These are phyloP conservation scores for Thyatira batis DNA, from an alignment of 2,888 invertebrate genomes.

Conservation along the genomic window DNA sequence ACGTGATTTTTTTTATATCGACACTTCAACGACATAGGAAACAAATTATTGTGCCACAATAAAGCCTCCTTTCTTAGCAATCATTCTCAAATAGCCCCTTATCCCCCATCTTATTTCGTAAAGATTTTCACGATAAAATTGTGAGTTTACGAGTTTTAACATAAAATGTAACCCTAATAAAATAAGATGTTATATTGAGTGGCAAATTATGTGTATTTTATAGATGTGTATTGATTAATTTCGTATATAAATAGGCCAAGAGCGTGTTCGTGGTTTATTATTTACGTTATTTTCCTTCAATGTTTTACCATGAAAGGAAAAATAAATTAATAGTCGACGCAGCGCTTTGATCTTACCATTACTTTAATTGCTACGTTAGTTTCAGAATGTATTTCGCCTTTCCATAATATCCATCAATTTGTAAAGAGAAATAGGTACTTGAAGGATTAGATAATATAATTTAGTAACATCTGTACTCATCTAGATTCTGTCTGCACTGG, in stretches of 20 bases:
- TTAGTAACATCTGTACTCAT: too few species aligned
- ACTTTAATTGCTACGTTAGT: not conserved
- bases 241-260: not conserved
- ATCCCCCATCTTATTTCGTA: slow-evolving; percentile 4
- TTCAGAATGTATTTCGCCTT: too few species aligned
- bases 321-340: too few species aligned
- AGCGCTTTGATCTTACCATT: too few species aligned
- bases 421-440: too few species aligned
- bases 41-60: slow-evolving; percentile 10
- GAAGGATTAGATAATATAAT: too few species aligned
- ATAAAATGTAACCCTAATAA: slow-evolving; percentile 31
- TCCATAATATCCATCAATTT: too few species aligned
- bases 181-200: slow-evolving; percentile 33
- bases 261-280: not conserved
- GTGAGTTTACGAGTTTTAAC: slow-evolving; percentile 26
- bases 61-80: slow-evolving; percentile 26
- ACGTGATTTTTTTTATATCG: not conserved
- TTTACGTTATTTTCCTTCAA: not conserved
- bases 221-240: slow-evolving; percentile 21
- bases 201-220: slow-evolving; percentile 35
- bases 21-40: slow-evolving; percentile 7
- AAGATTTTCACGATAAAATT: slow-evolving; percentile 24
- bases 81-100: slow-evolving; percentile 10
- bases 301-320: too few species aligned
- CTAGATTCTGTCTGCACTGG: too few species aligned